A percentile compares a stretch with the other conserved stretches of the same genome.
Evolutionary conservation across 1,140 invertebrate species (phyloP).

Genomic region (Bombus sibiricus): DNA sequence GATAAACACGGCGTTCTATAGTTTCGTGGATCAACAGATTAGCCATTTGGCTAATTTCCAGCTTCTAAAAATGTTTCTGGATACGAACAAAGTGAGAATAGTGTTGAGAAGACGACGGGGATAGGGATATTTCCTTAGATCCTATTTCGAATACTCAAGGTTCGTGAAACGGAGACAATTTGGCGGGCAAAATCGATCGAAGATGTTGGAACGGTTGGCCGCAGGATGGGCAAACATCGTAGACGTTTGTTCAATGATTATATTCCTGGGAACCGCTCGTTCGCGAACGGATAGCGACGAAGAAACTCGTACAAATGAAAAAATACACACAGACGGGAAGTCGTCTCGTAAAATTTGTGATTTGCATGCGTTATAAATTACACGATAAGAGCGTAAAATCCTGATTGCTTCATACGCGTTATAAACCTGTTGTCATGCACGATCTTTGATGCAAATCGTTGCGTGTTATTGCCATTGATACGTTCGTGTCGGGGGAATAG

Average conservation of each 20-base stretch:
- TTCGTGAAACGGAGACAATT: not conserved
- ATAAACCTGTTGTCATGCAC: constrained; percentile 72
- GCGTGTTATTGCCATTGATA: constrained; percentile 37
- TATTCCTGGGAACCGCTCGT: constrained; percentile 1
- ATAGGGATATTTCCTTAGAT: not conserved
- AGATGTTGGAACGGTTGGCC: not conserved
- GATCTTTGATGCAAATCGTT: constrained; percentile 67
- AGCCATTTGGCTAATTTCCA: not conserved
- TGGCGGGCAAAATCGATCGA: not conserved
- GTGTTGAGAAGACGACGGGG: fast-evolving
- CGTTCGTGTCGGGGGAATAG: constrained; percentile 40
- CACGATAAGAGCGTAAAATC: constrained; percentile 78
- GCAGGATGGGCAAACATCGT: not conserved
- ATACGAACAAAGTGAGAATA: not conserved
- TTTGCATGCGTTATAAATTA: constrained; percentile 78
- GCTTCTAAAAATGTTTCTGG: not conserved
- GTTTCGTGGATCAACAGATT: not conserved
- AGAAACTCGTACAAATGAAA: constrained; percentile 42
- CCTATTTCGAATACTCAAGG: too few species aligned
- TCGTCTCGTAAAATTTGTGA: constrained; percentile 70
- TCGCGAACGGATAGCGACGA: not conserved
- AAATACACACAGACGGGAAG: constrained; percentile 64
- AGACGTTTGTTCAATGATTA: not conserved
- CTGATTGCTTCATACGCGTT: constrained; percentile 72
- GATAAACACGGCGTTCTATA: not conserved